Percentiles rank a stretch among this genome's conserved stretches.
Evolutionary conservation across 1,140 invertebrate genomes (phyloP).

Genomic region (Bicyclus anynana): DNA sequence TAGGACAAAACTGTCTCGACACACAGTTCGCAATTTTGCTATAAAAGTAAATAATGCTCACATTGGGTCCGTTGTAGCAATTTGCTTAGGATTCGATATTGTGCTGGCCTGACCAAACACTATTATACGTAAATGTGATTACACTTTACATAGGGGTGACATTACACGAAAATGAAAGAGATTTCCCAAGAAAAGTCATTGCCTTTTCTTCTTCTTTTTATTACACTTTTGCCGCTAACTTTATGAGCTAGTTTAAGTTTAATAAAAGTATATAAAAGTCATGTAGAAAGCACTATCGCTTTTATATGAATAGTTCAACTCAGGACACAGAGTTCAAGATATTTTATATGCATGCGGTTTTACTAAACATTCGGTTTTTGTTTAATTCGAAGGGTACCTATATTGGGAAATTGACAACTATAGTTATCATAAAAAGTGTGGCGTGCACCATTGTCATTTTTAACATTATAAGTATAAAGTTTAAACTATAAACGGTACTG

Average conservation of each 20-base stretch:
- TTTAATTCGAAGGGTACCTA: no score
- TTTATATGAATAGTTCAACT: no score
- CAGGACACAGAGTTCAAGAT: no score
- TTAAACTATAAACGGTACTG: no score
- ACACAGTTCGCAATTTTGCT: constrained; percentile 38
- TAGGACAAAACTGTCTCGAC: constrained; percentile 25
- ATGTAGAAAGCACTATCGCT: no score
- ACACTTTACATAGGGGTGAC: not conserved
- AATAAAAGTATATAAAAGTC: not conserved
- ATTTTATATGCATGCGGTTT: no score
- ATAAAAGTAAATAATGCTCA: constrained; percentile 45
- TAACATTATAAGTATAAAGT: no score
- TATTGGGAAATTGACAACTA: no score
- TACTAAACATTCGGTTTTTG: no score
- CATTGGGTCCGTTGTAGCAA: constrained; percentile 34
- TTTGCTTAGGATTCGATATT: constrained; percentile 49
- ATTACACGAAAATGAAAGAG: not conserved
- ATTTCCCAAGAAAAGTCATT: not conserved
- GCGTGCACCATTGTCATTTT: no score
- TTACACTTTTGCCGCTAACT: not conserved
- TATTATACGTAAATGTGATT: constrained; percentile 20
- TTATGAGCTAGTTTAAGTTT: not conserved
- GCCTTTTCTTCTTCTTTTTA: no score
- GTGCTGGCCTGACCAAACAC: constrained; percentile 25
- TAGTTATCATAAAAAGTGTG: no score